Evolutionary conservation across 2,113 vertebrate genomes (phyloP).

Genomic region (Phocoena phocoena): DNA sequence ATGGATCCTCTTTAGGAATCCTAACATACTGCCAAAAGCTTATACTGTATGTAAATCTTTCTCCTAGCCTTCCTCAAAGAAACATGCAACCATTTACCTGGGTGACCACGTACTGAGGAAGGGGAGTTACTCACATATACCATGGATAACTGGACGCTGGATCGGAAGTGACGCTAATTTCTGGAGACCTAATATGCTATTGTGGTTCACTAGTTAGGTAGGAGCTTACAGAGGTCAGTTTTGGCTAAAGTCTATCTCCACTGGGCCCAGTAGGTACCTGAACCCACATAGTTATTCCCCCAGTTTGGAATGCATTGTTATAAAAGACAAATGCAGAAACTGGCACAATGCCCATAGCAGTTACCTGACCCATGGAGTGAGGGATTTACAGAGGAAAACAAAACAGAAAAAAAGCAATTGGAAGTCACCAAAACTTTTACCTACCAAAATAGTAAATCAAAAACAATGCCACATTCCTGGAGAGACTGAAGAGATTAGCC

Average conservation of each 20-base stretch:
- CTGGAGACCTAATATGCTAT: neutral
- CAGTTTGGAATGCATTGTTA: neutral
- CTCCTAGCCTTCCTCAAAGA: neutral
- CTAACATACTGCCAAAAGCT: neutral
- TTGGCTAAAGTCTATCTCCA: neutral
- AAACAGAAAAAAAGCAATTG: neutral
- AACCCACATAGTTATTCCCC: neutral
- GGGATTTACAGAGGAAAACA: neutral
- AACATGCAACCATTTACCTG: neutral
- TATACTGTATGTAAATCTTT: neutral
- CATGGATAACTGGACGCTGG: neutral
- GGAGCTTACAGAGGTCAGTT: neutral
- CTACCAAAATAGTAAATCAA: neutral
- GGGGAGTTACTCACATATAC: neutral
- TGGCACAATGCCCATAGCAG: neutral
- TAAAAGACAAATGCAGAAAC: neutral
- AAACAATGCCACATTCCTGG: neutral
- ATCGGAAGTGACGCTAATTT: neutral
- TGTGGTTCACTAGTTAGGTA: neutral
- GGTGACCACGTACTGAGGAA: neutral
- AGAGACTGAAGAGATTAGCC: neutral
- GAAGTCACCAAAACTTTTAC: slow-evolving; percentile 16
- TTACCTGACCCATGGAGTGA: neutral
- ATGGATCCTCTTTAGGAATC: neutral
- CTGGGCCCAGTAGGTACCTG: neutral